Base-by-base conservation (phyloP, 1,140 invertebrate genomes). In the Oscheius sp. region DNA sequence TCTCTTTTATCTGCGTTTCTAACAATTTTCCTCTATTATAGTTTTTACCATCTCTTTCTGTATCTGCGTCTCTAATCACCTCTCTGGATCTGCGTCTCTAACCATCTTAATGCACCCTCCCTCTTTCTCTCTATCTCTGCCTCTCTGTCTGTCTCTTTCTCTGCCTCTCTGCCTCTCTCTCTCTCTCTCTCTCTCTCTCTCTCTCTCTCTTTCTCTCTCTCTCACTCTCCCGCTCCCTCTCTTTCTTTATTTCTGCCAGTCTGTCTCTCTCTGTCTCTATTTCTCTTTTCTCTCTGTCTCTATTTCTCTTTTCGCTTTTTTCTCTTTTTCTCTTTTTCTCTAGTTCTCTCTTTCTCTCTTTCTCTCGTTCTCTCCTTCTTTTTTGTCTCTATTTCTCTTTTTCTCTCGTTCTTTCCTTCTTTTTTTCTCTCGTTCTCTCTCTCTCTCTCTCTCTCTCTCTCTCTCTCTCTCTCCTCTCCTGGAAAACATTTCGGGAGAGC, bases 91-190 rank as follows among this genome's bases (percentile, higher is more conserved):
- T 59, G 15, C 55, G 26, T 59, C 55, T 59, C n/a, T 29, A 26
- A 29, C 28, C 15, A 20, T 29, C 28, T 59, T 59, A n/a, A 15
- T 59, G 15, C 55, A 18, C 55, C 55, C 28, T 26, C 26, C 55
- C 28, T 59, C 55, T 59, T 59, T 59, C 28, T 29, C 55, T 59
- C 55, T 29, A 15, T 59, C 55, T 29, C n/a, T 59, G 15, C 62
- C 34, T 26, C 29, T 64, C 35, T 13, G 13, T 52, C 62, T 23
- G 55, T 59, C 55, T 13, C 10, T 13, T 59, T 59, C 10, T 10
- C 13, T 23, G 29, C 29, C 36, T 10, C 26, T 7, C 7, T 42
- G 15, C 31, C 61, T 15, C 61, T 26, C 10, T 42, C 61, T 42
- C 32, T 36, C 61, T 36, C 26, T 63, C 49, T 55, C 49, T 13